Percentiles rank a stretch among this genome's conserved stretches.
Evolutionary conservation across 1,140 invertebrate genomes (phyloP).

Genomic region (Bradysia coprophila): DNA sequence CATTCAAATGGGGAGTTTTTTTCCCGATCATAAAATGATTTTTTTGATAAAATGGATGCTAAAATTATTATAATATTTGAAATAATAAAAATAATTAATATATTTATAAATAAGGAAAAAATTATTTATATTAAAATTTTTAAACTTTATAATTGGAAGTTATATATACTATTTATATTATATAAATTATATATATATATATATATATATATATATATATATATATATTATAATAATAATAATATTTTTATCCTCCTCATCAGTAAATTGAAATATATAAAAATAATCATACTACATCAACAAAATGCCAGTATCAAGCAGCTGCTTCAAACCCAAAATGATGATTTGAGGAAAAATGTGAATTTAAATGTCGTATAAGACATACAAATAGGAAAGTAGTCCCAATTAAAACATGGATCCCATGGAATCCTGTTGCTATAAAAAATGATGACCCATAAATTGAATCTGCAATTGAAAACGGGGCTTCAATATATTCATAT

Average conservation of each 20-base stretch:
- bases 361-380: slow-evolving; percentile 27
- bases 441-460: slow-evolving; percentile 49
- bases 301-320: slow-evolving; percentile 56
- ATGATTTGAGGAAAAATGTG: slow-evolving; percentile 35
- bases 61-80: slow-evolving; percentile 27
- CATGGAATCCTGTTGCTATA: slow-evolving; percentile 53
- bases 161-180: slow-evolving; percentile 46
- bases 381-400: slow-evolving; percentile 37
- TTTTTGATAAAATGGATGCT: slow-evolving; percentile 29
- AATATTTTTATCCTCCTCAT: slow-evolving; percentile 7
- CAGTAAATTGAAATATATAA: slow-evolving; percentile 37
- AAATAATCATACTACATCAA: slow-evolving; percentile 54
- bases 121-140: slow-evolving; percentile 28
- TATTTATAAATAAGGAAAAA: slow-evolving; percentile 19
- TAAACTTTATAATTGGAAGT: slow-evolving; percentile 46
- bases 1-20: slow-evolving; percentile 39
- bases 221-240: slow-evolving; percentile 46
- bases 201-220: too few species aligned
- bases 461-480: slow-evolving; percentile 40
- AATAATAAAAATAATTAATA: slow-evolving; percentile 23
- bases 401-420: slow-evolving; percentile 49
- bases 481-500: slow-evolving; percentile 32
- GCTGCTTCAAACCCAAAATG: slow-evolving; percentile 50
- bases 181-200: slow-evolving; percentile 38
- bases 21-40: slow-evolving; percentile 31